Base-by-base conservation (phyloP, 2,113 vertebrate genomes). In the Megaceryle maxima region DNA sequence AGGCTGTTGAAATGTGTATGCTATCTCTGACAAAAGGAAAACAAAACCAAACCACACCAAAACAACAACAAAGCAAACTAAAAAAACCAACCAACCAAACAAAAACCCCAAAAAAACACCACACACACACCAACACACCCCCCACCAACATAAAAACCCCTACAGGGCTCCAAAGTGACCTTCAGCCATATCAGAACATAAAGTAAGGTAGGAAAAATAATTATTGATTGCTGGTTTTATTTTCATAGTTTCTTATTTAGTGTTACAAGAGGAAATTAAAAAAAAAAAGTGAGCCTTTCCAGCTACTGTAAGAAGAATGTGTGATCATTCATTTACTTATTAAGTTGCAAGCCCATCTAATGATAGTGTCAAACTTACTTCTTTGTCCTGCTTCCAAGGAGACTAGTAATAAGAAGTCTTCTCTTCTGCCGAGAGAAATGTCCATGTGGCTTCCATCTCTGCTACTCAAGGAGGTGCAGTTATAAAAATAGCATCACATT, bases 401-500 rank as follows among this genome's bases (percentile, higher is more conserved):
- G 46, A 46, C 46, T 46, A 46, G 46, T 46, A 46, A 46, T 19
- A 77, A 53, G 50, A 90, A 73, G 9, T 21, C 26, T 80, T 88
- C 19, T 21, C 26, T 80, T 88, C 19, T 48, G 14, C 41, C 50
- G 20, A 90, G 56, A 67, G 37, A 84, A 94, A 51, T 13, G 66
- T 33, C 60, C 68, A 39, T 20, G 39, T 64, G 59, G 60, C 51
- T 92, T 83, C 64, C 69, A 81, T 13, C 76, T 77, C 73, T 74
- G 39, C 76, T 60, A 39, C 51, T 93, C 46, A 28, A 73, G 76
- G 64, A 90, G 59, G 48, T 59, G 68, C 64, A 92, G 83, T 88
- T 90, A 86, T 43, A 90, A 93, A 97, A 93, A 94, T 62, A 94
- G 31, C 80, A 68, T 68, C 70, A 51, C 25, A 88, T 63, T 57